Evolutionary conservation across 2,113 vertebrate species (phyloP), one percentile per base, ranked within the genome.

Genomic region (Rhegmatorhina hoffmannsi): DNA sequence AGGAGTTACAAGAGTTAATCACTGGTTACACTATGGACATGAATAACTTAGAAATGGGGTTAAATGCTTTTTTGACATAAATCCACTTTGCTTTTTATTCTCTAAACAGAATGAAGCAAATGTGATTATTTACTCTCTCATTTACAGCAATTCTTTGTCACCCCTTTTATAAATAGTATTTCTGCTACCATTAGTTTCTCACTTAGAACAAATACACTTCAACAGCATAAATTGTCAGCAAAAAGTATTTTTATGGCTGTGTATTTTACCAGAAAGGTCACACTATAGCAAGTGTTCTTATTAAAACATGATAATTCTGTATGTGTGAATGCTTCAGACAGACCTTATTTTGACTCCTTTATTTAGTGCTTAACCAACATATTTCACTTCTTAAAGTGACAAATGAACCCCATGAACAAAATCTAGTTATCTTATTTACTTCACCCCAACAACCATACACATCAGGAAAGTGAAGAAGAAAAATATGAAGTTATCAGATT

Each of bases 71-170:
- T 38, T 36, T 56, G 16, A n/a, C 43, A 64, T 29, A 72, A 80
- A 84, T n/a, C 3, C 9, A 50, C 16, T 63, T 89, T 59, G 53
- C 4, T 36, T 89, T 75, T 92, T 75, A 82, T 72, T 87, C 53
- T 55, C 46, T 68, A 40, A 60, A 72, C 5, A 60, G 16, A 12
- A 67, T n/a, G 23, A 86, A 86, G 7, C 2, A 94, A 73, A 85
- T 31, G 12, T 40, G 26, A 82, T 69, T 76, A 75, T 69, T 92
- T 83, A 50, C 21, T 1, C 2, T 60, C 52, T 81, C 49, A 67
- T 84, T 92, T 93, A 28, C 52, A 91, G 58, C n/a, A 74, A 76
- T 29, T 80, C 59, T 92, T 89, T 87, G 56, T 89, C 85, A 96
- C n/a, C 10, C 15, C 43, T 73, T 82, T 62, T 74, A 49, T 8